These are phyloP conservation scores for Ophion obscuratus DNA, from an alignment of 2,888 invertebrate species.

Conservation along the genomic window DNA sequence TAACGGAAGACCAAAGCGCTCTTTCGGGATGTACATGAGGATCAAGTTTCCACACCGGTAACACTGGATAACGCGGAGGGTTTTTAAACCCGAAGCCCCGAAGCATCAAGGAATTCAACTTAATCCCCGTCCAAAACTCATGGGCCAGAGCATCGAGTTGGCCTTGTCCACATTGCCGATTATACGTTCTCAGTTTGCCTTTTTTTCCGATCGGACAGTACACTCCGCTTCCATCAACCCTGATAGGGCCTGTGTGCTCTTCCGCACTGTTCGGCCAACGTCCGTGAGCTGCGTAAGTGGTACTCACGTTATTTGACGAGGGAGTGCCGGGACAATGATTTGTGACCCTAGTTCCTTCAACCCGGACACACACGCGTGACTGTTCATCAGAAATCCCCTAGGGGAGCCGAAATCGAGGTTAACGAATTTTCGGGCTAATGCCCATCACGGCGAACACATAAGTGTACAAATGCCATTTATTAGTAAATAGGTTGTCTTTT, in stretches of 20 bases:
- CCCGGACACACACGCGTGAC: constrained; percentile 78
- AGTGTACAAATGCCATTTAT: not conserved
- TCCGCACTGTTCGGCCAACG: not conserved
- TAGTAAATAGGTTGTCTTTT: not conserved
- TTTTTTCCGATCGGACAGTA: not conserved
- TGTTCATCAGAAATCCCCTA: constrained; percentile 73
- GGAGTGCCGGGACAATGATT: constrained; percentile 72
- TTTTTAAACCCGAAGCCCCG: not conserved
- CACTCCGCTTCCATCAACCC: not conserved
- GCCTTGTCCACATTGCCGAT: constrained; percentile 1
- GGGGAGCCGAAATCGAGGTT: constrained; percentile 11
- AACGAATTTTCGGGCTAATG: constrained; percentile 2
- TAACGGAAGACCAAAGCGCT: constrained; percentile 48
- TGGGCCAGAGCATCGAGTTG: not conserved
- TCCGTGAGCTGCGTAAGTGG: constrained; percentile 75
- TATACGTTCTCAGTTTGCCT: constrained; percentile 18
- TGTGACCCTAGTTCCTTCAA: constrained; percentile 77
- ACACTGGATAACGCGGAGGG: constrained; percentile 35
- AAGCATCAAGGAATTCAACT: constrained; percentile 53
- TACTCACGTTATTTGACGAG: constrained; percentile 75
- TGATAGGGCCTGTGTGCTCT: not conserved
- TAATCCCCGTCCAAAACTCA: constrained; percentile 6
- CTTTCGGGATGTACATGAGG: constrained; percentile 52
- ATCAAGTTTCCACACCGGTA: constrained; percentile 62
- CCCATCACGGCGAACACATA: not conserved